Base-by-base conservation (phyloP, 2,888 invertebrate species). In the Clusia tigrina region DNA sequence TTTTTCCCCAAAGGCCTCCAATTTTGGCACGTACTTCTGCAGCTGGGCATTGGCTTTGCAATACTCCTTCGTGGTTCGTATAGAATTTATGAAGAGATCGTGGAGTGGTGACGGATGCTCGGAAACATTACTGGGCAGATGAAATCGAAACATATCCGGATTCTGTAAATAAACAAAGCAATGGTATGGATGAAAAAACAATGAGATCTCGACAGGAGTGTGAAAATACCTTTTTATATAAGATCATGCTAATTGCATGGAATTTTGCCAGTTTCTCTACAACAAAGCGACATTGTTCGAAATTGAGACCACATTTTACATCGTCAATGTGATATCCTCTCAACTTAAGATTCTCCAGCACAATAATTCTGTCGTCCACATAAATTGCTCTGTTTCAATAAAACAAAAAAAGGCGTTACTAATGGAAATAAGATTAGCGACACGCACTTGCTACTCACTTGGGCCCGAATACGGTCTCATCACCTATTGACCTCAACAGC, bases 321-420 rank as follows among this genome's bases (percentile, higher is more conserved):
- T 85, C 81, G 1, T 83, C 80, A 80, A 87, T 86, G 25, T 79
- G 76, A 71, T 83, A 88, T 2, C 86, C 87, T 37, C 80, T 71
- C 3, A 81, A 75, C n/a, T 84, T 82, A 38, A 88, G 78, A 76
- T 88, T 87, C 67, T 88, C 86, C 60, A 87, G 71, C 2, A 87
- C 77, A 56, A 79, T 74, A 2, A 73, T 62, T 15, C 71, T 70
- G 10, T 74, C 72, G 64, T 77, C 77, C 17, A 74, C 69, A 65
- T 74, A 76, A 56, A 79, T 64, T 12, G 71, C 67, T 65, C 76
- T 77, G 38, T 2, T 2, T n/a, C 23, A 62, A 22, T 51, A 17
- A 2, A 24, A 54, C 15, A 46, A 48, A 42, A 56, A n/a, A n/a
- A n/a, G n/a, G n/a, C n/a, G n/a, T 22, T 10, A 23, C 2, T 25